phyloP scores from a whole-genome alignment of 2,797 vertebrate species.

The Pelochelys cantorii region DNA sequence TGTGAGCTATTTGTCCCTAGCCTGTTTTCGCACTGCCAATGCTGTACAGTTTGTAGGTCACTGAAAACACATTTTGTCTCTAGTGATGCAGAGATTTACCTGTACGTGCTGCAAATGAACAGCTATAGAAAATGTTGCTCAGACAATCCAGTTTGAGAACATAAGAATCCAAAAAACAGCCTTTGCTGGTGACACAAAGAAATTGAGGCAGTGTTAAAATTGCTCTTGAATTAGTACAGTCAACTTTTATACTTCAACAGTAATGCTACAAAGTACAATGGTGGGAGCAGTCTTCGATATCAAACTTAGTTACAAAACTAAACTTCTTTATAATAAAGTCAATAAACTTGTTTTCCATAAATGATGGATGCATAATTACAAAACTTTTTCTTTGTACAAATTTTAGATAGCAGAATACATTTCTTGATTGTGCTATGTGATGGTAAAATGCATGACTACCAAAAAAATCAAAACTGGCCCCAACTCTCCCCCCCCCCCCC shows the following conservation, averaged over 20 bases:
- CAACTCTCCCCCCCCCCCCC: no score
- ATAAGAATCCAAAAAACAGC: neutral
- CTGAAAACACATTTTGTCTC: slow-evolving; percentile 32
- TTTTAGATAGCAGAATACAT: neutral
- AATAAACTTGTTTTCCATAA: neutral
- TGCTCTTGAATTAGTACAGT: no score
- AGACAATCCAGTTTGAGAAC: neutral
- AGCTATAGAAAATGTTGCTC: neutral
- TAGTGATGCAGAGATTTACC: neutral
- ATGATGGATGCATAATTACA: neutral
- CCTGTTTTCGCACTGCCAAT: slow-evolving; percentile 36
- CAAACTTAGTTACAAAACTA: neutral
- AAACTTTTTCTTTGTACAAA: neutral
- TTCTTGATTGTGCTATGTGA: rapidly evolving
- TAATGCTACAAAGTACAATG: neutral
- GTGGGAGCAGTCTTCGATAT: neutral
- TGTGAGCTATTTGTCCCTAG: slow-evolving; percentile 60
- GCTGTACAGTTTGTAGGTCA: neutral
- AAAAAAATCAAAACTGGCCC: neutral
- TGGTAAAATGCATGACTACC: neutral
- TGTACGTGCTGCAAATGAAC: rapidly evolving
- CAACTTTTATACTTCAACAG: neutral
- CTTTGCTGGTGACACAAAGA: neutral
- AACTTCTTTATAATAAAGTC: neutral
- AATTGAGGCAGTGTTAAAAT: neutral